Percentiles rank a stretch among this genome's conserved stretches.
phyloP scores from a whole-genome alignment of 2,113 vertebrate species.

The Ascaphus truei region DNA sequence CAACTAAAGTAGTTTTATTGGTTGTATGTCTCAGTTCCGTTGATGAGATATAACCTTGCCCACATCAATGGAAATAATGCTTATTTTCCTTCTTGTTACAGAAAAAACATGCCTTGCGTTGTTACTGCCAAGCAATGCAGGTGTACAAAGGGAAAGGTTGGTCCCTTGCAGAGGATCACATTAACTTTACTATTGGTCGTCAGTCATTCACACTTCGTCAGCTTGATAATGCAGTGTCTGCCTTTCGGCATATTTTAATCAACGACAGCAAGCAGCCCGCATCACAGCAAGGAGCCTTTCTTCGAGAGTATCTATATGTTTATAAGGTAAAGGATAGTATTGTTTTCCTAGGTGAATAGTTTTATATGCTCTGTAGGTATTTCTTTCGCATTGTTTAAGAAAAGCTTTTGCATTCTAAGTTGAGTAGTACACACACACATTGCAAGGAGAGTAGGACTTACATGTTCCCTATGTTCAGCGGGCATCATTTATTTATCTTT shows the following conservation, averaged over 20 bases:
- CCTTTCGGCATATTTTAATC: constrained; percentile 90
- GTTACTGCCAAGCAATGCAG: constrained; percentile 97
- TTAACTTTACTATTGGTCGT: constrained; percentile 95
- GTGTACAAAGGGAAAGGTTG: constrained; percentile 94
- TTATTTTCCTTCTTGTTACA: constrained; percentile 49
- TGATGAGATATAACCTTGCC: too few relatives aligned
- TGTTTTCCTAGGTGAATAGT: too few relatives aligned
- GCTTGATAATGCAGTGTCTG: constrained; percentile 82
- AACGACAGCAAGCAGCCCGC: constrained; percentile 92
- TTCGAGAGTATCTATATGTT: constrained; percentile 94
- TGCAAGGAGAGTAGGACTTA: too few relatives aligned
- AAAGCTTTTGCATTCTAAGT: too few relatives aligned
- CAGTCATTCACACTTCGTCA: constrained; percentile 90
- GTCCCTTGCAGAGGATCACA: constrained; percentile 96
- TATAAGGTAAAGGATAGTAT: constrained; percentile 73
- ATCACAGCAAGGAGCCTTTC: constrained; percentile 88
- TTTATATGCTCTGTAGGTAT: too few relatives aligned
- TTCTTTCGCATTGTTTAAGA: too few relatives aligned
- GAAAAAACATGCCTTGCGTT: constrained; percentile 91
- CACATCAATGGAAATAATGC: too few relatives aligned
- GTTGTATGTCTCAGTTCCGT: too few relatives aligned
- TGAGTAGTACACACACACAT: too few relatives aligned
- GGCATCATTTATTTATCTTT: too few relatives aligned
- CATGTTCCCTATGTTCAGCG: too few relatives aligned
- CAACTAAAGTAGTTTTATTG: too few relatives aligned